Percentiles rank a stretch among this genome's conserved stretches.
phyloP scores from a whole-genome alignment of 2,888 invertebrate species.

The Mamestra brassicae region DNA sequence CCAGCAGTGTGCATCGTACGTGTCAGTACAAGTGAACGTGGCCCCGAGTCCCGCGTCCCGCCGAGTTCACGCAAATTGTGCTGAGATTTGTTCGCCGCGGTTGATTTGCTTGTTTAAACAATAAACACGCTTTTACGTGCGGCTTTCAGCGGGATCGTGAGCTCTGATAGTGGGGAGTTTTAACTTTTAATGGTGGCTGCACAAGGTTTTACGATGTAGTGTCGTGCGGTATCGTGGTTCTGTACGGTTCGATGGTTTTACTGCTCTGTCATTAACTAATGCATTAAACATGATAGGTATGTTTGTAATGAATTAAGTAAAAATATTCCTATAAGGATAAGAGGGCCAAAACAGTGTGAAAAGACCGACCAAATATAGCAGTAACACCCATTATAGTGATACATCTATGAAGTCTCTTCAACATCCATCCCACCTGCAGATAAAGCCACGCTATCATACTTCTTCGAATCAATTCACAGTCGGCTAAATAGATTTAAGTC shows the following conservation, averaged over 20 bases:
- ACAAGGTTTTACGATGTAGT: background rate
- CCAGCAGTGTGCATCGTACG: background rate
- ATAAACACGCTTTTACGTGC: slow-evolving; percentile 40
- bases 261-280: background rate
- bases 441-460: slow-evolving; percentile 40
- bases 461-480: slow-evolving; percentile 53
- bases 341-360: background rate
- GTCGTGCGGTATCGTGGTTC: background rate
- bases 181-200: slow-evolving; percentile 3
- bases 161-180: slow-evolving; percentile 26
- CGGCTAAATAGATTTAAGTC: slow-evolving; percentile 61
- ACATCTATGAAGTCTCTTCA: slow-evolving; percentile 11
- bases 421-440: slow-evolving; percentile 33
- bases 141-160: slow-evolving; percentile 29
- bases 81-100: slow-evolving; percentile 48
- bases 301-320: too few relatives aligned
- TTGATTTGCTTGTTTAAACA: slow-evolving; percentile 49
- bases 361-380: background rate
- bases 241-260: background rate
- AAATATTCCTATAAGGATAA: too few relatives aligned
- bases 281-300: background rate
- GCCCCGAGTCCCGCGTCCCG: background rate
- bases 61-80: slow-evolving; percentile 42
- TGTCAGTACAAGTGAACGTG: background rate
- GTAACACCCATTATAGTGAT: slow-evolving; percentile 3